Evolutionary conservation across 2,888 invertebrate genomes (phyloP), one percentile per base, ranked within the genome.

Genomic region (Andrena chrysosceles): DNA sequence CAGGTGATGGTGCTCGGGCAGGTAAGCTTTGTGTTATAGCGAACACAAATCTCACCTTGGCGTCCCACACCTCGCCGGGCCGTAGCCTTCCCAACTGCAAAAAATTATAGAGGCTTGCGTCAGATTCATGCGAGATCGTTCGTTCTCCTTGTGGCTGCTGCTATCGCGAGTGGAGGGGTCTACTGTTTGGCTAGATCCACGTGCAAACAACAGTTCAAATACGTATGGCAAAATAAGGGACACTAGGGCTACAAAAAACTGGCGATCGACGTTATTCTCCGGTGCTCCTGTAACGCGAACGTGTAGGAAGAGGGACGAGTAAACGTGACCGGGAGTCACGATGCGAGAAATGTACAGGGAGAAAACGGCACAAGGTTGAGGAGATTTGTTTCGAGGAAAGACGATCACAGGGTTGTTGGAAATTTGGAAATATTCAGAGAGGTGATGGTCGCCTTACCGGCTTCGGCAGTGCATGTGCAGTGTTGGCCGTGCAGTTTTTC

Each of bases 51-150:
- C 96, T 96, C 96, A 97, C 97, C 97, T 97, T 96, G 94, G 95
- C 95, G 94, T 96, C 96, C 94, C 95, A 95, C 93, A 97, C 96
- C 95, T 97, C 97, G 95, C 97, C 97, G 94, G 97, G 97, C 94
- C 97, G 96, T 95, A 97, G 96, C 95, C 95, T 96, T 95, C 96
- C 96, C 95, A 95, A 96, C 96, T 96, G 96, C 94, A 94, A 95
- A 95, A 95, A 95, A 93, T 92, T 87, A 92, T 68, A 87, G 76
- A 85, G 80, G 81, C 84, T 62, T 71, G 70, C 0, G 73, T 87
- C 64, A 87, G 86, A 64, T 71, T 69, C 63, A 10, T 68, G 49
- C n/a, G 49, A 62, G 35, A 56, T 10, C 0, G n/a, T 68, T 13
- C 29, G n/a, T 68, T 71, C 56, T 54, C 49, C 49, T 31, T 35